Conservation (phyloP, 2,888 invertebrate genomes). For the Lordiphosa fenestrarum region DNA sequence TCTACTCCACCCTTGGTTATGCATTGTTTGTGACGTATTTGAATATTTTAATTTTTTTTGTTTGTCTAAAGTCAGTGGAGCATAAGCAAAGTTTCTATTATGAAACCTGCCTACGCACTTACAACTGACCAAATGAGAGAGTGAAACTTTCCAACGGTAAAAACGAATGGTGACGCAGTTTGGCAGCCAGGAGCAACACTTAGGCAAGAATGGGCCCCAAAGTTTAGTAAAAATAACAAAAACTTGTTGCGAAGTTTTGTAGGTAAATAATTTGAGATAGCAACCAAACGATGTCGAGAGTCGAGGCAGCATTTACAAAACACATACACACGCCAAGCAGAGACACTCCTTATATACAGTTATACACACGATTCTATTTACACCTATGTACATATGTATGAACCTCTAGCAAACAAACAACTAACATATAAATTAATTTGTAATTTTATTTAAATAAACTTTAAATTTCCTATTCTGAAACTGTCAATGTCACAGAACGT, state of each 20-base stretch:
- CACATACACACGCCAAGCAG: slow-evolving; percentile 19
- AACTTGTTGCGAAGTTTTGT: slow-evolving; percentile 40
- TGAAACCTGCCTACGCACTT: slow-evolving; percentile 39
- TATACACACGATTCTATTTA: slow-evolving; percentile 41
- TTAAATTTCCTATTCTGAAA: background rate
- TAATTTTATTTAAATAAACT: slow-evolving; percentile 1
- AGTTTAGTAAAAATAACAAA: slow-evolving; percentile 7
- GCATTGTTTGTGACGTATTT: slow-evolving; percentile 50
- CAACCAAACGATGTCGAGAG: background rate
- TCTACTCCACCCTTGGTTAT: slow-evolving; percentile 20
- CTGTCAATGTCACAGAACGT: background rate
- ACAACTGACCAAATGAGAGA: slow-evolving; percentile 19
- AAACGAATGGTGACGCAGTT: slow-evolving; percentile 31
- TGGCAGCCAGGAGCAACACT: slow-evolving; percentile 1
- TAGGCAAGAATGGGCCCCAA: background rate
- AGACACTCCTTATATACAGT: slow-evolving; percentile 37
- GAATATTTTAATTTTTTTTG: slow-evolving; percentile 27
- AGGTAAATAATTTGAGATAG: slow-evolving; percentile 11
- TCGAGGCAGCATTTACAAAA: slow-evolving; percentile 36
- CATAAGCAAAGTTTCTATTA: slow-evolving; percentile 58
- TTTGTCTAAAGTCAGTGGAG: slow-evolving; percentile 54
- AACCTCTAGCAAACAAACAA: slow-evolving; percentile 8
- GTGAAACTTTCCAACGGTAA: slow-evolving; percentile 23
- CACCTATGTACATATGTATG: slow-evolving; percentile 19
- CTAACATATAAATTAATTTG: background rate